Evolutionary conservation across 2,797 vertebrate genomes (phyloP).

Genomic region (Pteropus rufus): DNA sequence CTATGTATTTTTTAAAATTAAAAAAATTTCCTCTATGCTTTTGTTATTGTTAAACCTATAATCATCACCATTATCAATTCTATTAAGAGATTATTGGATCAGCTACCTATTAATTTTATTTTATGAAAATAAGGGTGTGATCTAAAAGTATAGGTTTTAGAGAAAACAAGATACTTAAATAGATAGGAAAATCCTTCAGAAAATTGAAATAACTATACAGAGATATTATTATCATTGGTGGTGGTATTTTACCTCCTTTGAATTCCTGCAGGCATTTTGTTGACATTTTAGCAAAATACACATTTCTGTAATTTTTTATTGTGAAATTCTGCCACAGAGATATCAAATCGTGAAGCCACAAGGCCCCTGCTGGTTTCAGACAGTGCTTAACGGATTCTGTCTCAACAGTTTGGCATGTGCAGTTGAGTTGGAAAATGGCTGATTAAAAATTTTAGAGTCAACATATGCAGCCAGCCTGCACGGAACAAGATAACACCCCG

Average conservation of each 20-base stretch:
- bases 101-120: not conserved
- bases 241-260: not conserved
- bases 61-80: not conserved
- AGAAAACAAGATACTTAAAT: not conserved
- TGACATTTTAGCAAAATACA: not conserved
- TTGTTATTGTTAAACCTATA: not conserved
- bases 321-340: slow-evolving; percentile 24
- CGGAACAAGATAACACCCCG: slow-evolving; percentile 75
- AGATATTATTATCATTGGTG: not conserved
- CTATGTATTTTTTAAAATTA: not conserved
- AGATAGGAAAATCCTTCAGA: not conserved
- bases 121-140: not conserved
- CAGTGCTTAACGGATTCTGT: slow-evolving; percentile 57
- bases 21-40: not conserved
- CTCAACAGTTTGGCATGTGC: slow-evolving; percentile 37
- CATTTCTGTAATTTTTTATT: slow-evolving; percentile 24
- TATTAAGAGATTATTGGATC: not conserved
- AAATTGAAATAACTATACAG: not conserved
- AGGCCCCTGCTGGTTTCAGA: slow-evolving; percentile 49
- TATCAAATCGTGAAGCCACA: slow-evolving; percentile 17
- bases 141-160: not conserved
- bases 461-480: slow-evolving; percentile 67
- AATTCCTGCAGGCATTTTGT: not conserved
- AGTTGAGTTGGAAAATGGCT: slow-evolving; percentile 71
- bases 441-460: slow-evolving; percentile 80